phyloP scores from a whole-genome alignment of 2,113 vertebrate genomes.

The Chaenogobius annularis region DNA sequence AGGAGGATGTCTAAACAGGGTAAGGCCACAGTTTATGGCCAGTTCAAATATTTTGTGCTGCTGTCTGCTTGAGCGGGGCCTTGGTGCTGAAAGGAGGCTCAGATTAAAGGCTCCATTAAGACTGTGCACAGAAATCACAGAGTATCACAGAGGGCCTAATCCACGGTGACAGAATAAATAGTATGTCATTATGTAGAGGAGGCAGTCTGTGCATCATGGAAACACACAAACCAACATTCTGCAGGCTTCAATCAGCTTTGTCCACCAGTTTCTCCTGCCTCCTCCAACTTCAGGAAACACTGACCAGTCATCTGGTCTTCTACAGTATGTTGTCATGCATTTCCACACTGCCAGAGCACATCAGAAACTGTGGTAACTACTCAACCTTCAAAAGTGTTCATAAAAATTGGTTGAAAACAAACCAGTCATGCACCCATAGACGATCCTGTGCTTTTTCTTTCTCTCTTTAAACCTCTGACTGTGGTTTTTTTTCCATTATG shows the following conservation, averaged over 20 bases:
- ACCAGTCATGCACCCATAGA: too few species aligned
- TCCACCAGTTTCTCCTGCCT: too few species aligned
- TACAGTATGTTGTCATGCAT: background rate
- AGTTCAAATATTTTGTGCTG: slow-evolving; percentile 70
- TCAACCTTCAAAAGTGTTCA: too few species aligned
- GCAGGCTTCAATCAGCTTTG: too few species aligned
- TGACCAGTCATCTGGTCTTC: background rate
- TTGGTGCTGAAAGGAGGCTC: slow-evolving; percentile 54
- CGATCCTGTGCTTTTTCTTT: too few species aligned
- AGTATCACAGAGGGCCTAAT: slow-evolving; percentile 43
- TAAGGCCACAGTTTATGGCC: slow-evolving; percentile 65
- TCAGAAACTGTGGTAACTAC: too few species aligned
- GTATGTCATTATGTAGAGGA: slow-evolving; percentile 44
- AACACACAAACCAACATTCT: too few species aligned
- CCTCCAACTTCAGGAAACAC: too few species aligned
- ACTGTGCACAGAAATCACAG: slow-evolving; percentile 31
- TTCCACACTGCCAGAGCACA: too few species aligned
- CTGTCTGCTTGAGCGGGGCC: slow-evolving; percentile 39
- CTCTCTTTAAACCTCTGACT: too few species aligned
- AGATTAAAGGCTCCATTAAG: slow-evolving; percentile 66
- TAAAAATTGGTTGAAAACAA: too few species aligned
- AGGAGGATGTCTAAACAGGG: slow-evolving; percentile 69
- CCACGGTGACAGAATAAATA: slow-evolving; percentile 55
- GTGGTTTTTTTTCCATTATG: too few species aligned
- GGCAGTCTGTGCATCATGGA: background rate